Evolutionary conservation across 2,113 vertebrate species (phyloP).

Genomic region (Scomber colias): DNA sequence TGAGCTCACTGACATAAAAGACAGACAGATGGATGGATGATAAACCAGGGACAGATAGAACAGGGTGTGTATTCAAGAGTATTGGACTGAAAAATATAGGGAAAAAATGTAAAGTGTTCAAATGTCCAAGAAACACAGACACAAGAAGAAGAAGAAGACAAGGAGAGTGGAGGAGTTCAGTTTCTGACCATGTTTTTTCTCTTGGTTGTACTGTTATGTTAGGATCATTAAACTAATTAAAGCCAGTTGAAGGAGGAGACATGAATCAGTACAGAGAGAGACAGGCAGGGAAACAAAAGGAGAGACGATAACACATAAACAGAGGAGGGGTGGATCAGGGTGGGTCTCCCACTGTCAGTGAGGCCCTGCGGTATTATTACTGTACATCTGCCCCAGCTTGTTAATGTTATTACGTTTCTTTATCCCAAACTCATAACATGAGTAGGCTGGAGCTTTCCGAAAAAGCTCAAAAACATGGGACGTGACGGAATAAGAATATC

Average conservation of each 20-base stretch:
- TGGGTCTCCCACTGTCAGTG: conserved; percentile 15
- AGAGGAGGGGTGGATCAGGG: conserved; percentile 32
- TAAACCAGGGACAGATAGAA: conserved; percentile 46
- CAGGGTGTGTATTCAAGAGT: conserved; percentile 36
- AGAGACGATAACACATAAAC: neutral
- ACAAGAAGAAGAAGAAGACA: neutral
- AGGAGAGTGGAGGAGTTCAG: neutral
- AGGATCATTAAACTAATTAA: conserved; percentile 1
- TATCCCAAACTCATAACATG: neutral
- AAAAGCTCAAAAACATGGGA: neutral
- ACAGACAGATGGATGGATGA: conserved; percentile 28
- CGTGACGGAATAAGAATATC: neutral
- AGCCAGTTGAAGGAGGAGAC: neutral
- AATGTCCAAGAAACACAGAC: neutral
- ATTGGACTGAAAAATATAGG: neutral
- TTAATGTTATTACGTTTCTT: conserved; percentile 30
- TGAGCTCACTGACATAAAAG: conserved; percentile 48
- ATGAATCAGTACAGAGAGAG: neutral
- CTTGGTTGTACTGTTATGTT: neutral
- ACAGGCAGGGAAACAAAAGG: neutral
- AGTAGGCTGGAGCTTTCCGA: neutral
- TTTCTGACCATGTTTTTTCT: neutral
- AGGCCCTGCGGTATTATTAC: conserved; percentile 28
- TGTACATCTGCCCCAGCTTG: conserved; percentile 27
- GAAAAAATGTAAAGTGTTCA: neutral